phyloP scores from a whole-genome alignment of 1,140 invertebrate genomes.

The Protaetia brevitarsis region DNA sequence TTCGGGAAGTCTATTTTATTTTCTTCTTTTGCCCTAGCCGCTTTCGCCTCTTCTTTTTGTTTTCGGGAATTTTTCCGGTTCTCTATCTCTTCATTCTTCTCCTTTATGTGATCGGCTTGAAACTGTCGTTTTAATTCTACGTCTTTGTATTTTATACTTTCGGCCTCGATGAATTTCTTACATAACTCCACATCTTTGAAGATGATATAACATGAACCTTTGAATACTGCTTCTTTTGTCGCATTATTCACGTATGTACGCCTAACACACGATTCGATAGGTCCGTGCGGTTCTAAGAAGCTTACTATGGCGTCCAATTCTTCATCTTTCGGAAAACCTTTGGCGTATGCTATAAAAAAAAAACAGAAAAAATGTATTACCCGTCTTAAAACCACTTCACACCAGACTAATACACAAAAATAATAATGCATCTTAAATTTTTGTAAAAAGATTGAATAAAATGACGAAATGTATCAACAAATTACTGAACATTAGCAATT shows the following conservation, averaged over 20 bases:
- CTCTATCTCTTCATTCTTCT: conserved; percentile 66
- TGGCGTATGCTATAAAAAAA: conserved; percentile 67
- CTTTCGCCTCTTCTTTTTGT: conserved; percentile 45
- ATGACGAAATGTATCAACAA: too few species aligned
- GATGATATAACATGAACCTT: conserved; percentile 87
- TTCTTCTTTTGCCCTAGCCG: conserved; percentile 49
- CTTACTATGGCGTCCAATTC: conserved; percentile 70
- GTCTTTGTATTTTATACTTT: conserved; percentile 70
- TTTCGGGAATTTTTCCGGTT: conserved; percentile 58
- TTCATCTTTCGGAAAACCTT: conserved; percentile 78
- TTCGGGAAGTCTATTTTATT: conserved; percentile 57
- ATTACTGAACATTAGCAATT: too few species aligned
- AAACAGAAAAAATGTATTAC: too few species aligned
- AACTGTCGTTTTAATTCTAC: conserved; percentile 66
- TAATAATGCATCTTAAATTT: too few species aligned
- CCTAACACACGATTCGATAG: conserved; percentile 75
- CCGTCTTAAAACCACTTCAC: too few species aligned
- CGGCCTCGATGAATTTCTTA: conserved; percentile 60
- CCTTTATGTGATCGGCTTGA: conserved; percentile 67
- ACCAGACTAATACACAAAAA: too few species aligned
- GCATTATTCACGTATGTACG: conserved; percentile 63
- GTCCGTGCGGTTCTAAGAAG: conserved; percentile 70
- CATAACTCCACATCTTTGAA: conserved; percentile 75
- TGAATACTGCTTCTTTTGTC: conserved; percentile 67
- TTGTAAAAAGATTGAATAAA: too few species aligned